These are phyloP conservation scores for Vulpes vulpes DNA, from an alignment of 2,113 vertebrate genomes.

Conservation along the genomic window DNA sequence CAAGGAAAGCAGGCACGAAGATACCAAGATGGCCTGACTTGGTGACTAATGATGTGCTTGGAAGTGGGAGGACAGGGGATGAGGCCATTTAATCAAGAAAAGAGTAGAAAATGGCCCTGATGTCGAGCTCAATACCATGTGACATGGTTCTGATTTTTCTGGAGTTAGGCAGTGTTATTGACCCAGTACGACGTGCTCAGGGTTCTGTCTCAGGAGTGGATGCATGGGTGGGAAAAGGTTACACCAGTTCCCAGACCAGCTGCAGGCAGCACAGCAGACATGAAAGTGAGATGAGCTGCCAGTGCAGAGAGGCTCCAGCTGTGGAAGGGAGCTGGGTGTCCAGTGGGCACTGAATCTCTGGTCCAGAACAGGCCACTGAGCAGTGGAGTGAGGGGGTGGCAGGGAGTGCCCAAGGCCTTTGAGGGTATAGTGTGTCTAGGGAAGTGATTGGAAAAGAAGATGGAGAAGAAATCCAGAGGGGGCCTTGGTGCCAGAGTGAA, in stretches of 20 bases:
- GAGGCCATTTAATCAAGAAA: not conserved
- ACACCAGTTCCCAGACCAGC: too few species aligned
- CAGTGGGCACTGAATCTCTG: not conserved
- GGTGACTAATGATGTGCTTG: not conserved
- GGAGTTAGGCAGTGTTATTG: not conserved
- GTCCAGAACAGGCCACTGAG: not conserved
- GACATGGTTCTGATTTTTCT: not conserved
- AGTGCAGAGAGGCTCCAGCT: not conserved
- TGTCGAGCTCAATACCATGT: not conserved
- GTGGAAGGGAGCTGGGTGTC: not conserved
- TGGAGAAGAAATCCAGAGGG: not conserved
- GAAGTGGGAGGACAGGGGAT: not conserved
- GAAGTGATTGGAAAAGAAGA: not conserved
- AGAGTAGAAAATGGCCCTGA: not conserved
- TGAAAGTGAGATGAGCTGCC: not conserved
- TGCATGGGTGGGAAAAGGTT: not conserved
- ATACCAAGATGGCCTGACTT: too few species aligned
- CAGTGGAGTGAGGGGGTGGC: fast-evolving
- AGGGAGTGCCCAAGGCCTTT: not conserved
- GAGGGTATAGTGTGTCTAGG: not conserved
- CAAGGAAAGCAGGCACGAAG: not conserved
- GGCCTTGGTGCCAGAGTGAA: not conserved
- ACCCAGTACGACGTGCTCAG: fast-evolving
- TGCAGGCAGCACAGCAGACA: not conserved
- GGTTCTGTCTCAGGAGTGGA: not conserved